These are phyloP conservation scores for Eristalis tenax DNA, from an alignment of 2,888 invertebrate species.

Conservation along the genomic window DNA sequence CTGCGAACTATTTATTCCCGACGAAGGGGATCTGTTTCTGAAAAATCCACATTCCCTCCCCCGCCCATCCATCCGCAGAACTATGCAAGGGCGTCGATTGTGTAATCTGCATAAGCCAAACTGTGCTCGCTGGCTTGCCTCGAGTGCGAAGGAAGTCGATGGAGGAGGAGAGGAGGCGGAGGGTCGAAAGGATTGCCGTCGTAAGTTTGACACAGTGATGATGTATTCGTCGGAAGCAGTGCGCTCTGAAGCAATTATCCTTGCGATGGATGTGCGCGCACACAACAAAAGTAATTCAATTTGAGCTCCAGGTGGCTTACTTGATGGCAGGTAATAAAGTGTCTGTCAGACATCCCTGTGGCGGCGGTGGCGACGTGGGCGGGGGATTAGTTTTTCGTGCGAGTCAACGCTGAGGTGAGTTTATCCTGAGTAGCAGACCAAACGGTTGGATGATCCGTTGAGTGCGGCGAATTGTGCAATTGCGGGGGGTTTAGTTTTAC, in stretches of 20 bases:
- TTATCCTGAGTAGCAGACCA: background rate
- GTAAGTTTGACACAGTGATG: constrained; percentile 57
- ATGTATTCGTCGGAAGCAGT: constrained; percentile 35
- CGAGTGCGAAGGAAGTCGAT: background rate
- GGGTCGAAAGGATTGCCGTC: constrained; percentile 1
- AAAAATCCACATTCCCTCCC: background rate
- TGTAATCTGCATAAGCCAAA: constrained; percentile 54
- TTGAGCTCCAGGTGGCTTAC: constrained; percentile 48
- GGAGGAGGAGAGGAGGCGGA: background rate
- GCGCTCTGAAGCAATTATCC: constrained; percentile 48
- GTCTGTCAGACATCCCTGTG: constrained; percentile 36
- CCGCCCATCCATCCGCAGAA: background rate
- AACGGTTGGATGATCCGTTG: background rate
- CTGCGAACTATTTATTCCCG: constrained; percentile 42
- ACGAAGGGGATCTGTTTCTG: background rate
- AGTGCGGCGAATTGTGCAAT: background rate
- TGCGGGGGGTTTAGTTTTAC: background rate
- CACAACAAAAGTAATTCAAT: constrained; percentile 55
- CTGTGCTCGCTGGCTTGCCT: background rate
- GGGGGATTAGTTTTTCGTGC: constrained; percentile 5
- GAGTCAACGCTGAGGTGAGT: background rate
- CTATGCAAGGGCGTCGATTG: constrained; percentile 19
- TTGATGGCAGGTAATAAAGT: constrained; percentile 61
- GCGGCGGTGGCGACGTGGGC: background rate
- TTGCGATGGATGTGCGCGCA: constrained; percentile 4